These are phyloP conservation scores for Pocillopora verrucosa DNA, from an alignment of 64 coral and sea anemone genomes.

Conservation along the genomic window DNA sequence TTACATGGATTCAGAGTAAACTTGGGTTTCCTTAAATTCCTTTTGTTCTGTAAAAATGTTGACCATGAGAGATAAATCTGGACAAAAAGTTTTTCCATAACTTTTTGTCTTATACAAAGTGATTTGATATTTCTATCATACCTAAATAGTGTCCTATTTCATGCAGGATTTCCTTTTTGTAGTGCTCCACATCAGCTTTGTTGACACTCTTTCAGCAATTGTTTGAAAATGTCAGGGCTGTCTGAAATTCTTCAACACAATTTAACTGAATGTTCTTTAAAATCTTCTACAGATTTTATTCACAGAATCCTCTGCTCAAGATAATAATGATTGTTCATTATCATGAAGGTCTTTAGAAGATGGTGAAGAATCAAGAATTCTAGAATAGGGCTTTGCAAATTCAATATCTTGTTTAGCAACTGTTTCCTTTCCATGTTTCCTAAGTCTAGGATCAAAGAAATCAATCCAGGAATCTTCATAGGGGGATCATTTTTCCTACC, in stretches of 20 bases:
- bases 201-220: slow-evolving; percentile 36
- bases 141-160: no score
- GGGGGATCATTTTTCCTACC: slow-evolving; percentile 55
- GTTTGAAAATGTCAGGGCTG: slow-evolving; percentile 38
- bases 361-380: slow-evolving; percentile 65
- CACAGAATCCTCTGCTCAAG: slow-evolving; percentile 46
- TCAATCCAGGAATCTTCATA: slow-evolving; percentile 7
- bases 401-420: slow-evolving; percentile 24
- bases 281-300: slow-evolving; percentile 6
- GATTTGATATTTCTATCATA: slow-evolving; percentile 66
- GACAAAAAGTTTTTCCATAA: slow-evolving; percentile 48
- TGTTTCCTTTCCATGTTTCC: slow-evolving; percentile 60
- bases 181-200: slow-evolving; percentile 46
- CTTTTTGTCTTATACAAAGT: background rate
- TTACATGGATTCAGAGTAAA: slow-evolving; percentile 22
- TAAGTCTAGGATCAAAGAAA: slow-evolving; percentile 64
- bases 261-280: background rate
- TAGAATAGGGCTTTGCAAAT: slow-evolving; percentile 53
- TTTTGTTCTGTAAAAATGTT: slow-evolving; percentile 34
- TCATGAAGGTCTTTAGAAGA: background rate
- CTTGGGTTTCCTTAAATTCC: slow-evolving; percentile 12
- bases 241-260: slow-evolving; percentile 49
- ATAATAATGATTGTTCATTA: slow-evolving; percentile 9
- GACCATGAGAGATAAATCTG: slow-evolving; percentile 68
- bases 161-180: slow-evolving; percentile 41